Base-by-base conservation (phyloP, 2,888 invertebrate genomes). In the Stegophylla sp. region DNA sequence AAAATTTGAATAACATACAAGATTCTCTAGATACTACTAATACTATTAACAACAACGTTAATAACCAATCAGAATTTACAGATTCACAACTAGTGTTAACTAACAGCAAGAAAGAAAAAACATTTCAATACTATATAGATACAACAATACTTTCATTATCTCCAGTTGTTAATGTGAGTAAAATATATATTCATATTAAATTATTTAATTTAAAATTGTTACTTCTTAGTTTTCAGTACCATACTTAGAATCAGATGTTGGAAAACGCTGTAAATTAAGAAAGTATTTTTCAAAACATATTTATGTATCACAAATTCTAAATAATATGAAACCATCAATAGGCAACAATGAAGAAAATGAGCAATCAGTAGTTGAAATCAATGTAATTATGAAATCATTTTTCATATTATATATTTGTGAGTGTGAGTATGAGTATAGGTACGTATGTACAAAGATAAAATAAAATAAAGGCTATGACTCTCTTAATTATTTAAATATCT, bases 211-310 rank as follows among this genome's bases (percentile, higher is more conserved):
- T 4, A 4, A 12, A 51, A 41, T 34, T 28, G 15, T 41, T 0
- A 64, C n/a, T 12, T n/a, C n/a, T 23, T 71, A 83, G 82, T 93
- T 94, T 85, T 91, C 93, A 0, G 89, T 95, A 79, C 98, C 98
- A 0, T 96, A 92, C 87, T 87, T 97, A 83, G 96, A 96, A 87
- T 94, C 95, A 0, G 94, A 95, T 85, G 88, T 88, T 15, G 96
- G 96, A 0, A 89, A 92, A 63, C 91, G 91, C 84, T 95, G 95
- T 85, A 88, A 89, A 48, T 87, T 95, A 72, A 89, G 94, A 23
- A 88, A 87, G 71, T 93, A 91, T 85, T 94, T 94, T 84, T 92
- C 93, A 0, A 87, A 89, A 23, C 91, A 93, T 84, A 89, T 94
- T 9, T 94, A 91, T 85, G 92, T 90, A 87, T 94, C 94, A 3